Evolutionary conservation across 2,797 vertebrate species (phyloP).

Genomic region (Diglossa cyanea): DNA sequence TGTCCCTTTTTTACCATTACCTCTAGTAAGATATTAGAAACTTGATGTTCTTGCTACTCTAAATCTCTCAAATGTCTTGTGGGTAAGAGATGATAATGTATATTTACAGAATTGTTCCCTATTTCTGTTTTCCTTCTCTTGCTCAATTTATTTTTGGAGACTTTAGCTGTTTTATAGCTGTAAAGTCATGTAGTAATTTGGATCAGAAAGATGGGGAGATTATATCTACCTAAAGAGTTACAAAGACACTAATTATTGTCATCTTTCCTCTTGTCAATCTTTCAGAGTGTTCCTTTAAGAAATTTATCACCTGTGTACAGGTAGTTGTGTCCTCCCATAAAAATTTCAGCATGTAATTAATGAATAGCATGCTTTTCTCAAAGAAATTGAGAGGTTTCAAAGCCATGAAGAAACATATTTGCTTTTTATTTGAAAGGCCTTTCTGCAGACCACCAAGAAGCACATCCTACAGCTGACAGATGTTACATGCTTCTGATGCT

Average conservation of each 20-base stretch:
- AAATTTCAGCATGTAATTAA: neutral
- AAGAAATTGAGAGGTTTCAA: neutral
- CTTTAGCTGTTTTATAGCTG: neutral
- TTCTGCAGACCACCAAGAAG: neutral
- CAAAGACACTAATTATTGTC: neutral
- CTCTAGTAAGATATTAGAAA: neutral
- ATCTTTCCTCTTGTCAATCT: neutral
- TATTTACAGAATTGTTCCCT: neutral
- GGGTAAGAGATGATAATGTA: neutral
- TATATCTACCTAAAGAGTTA: neutral
- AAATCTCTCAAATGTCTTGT: neutral
- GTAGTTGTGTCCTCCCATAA: neutral
- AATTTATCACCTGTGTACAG: neutral
- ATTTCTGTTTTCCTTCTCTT: conserved; percentile 21
- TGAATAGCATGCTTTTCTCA: neutral
- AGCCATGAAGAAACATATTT: neutral
- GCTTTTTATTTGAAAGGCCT: neutral
- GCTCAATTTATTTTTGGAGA: neutral
- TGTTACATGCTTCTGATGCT: neutral
- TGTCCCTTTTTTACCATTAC: neutral
- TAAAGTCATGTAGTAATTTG: neutral
- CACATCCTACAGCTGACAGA: neutral
- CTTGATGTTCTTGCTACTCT: neutral
- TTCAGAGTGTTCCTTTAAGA: neutral
- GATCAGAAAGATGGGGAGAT: neutral